Evolutionary conservation across 2,113 vertebrate genomes (phyloP), one percentile per base, ranked within the genome.

Genomic region (Caranx melampygus): DNA sequence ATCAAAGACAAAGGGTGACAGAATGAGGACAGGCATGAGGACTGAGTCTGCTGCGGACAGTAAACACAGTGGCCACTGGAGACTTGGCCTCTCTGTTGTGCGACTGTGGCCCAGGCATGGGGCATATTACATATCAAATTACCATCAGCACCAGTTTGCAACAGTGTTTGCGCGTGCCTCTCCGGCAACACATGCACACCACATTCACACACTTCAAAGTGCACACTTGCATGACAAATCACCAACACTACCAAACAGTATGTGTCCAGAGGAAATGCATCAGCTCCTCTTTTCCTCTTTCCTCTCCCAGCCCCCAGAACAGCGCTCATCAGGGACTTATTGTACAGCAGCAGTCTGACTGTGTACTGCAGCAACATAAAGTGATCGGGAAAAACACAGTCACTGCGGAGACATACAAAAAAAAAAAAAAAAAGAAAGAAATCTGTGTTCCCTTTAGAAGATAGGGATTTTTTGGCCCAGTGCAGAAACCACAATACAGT

Each of bases 261-360:
- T 62, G 86, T 85, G 75, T 83, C 72, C 82, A 87, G 78, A 88
- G 84, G 90, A 92, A 89, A 86, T 69, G 74, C 85, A 91, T 89
- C 87, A 88, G 87, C 84, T 88, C 75, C 51, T 81, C 73, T 89
- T 74, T 91, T 88, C 88, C 87, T 74, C 51, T 89, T 86, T 78
- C 73, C 81, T 79, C 58, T 87, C 33, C 58, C 77, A 72, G 40
- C 33, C 59, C 55, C 62, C 68, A 78, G 78, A 84, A 81, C 76
- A 61, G 70, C 78, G 75, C 52, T 88, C 85, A 90, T 86, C 79
- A 75, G 81, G 83, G 87, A 87, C 61, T 18, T 66, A 87, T 81
- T 90, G 90, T 86, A 55, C 61, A 79, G 64, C 80, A 82, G 31
- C 57, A 20, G 81, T 34, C 72, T 81, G 79, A 78, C 75, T 80